phyloP scores from a whole-genome alignment of 1,140 invertebrate species.

The Drosophila nikananu region DNA sequence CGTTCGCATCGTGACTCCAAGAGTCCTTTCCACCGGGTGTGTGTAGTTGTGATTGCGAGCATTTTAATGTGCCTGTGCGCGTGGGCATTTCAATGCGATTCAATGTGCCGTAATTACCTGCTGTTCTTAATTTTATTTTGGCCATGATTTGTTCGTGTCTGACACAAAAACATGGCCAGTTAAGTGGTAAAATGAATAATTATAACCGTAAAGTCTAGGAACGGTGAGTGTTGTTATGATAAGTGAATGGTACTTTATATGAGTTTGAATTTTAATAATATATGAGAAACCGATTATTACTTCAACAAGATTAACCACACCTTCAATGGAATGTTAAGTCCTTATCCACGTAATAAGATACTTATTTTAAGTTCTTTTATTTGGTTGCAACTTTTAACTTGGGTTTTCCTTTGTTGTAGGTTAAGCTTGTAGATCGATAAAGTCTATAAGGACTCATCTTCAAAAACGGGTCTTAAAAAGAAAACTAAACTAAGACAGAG shows the following conservation, averaged over 20 bases:
- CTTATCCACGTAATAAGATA: neutral
- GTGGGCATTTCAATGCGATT: constrained; percentile 63
- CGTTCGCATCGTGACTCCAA: constrained; percentile 54
- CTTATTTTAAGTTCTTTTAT: neutral
- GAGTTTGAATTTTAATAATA: neutral
- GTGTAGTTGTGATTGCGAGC: constrained; percentile 19
- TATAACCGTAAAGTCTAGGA: constrained; percentile 25
- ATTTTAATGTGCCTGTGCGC: constrained; percentile 19
- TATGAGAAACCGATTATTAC: neutral
- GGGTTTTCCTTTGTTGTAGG: too few species aligned
- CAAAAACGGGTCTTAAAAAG: too few species aligned
- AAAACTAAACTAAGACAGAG: too few species aligned
- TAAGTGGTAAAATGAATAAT: constrained; percentile 78
- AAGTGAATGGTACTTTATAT: neutral
- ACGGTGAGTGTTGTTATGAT: neutral
- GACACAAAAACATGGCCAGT: constrained; percentile 51
- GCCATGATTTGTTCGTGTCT: constrained; percentile 71
- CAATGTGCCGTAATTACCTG: constrained; percentile 74
- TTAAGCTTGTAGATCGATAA: too few species aligned
- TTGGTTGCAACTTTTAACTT: neutral
- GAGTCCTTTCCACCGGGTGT: constrained; percentile 38
- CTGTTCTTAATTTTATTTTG: constrained; percentile 62
- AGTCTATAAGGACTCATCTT: too few species aligned
- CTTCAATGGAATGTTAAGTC: neutral
- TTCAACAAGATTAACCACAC: neutral